phyloP scores from a whole-genome alignment of 1,140 invertebrate genomes.

The Papilio xuthus region DNA sequence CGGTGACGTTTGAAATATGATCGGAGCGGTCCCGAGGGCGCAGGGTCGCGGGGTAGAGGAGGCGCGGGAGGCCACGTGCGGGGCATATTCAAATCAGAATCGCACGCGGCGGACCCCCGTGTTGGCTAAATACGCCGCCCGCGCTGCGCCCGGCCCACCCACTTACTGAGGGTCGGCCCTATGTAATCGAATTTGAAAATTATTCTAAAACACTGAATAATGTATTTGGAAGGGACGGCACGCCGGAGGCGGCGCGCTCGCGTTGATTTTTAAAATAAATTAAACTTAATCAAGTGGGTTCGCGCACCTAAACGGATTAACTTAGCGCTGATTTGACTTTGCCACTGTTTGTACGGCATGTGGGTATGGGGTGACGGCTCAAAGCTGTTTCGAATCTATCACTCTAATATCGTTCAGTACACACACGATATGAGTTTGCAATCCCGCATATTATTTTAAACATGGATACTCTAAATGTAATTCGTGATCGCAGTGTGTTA shows the following conservation, averaged over 20 bases:
- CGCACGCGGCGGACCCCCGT: constrained; percentile 78
- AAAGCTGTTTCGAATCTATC: constrained; percentile 71
- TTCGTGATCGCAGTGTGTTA: not conserved
- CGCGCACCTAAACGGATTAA: constrained; percentile 80
- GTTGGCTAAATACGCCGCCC: constrained; percentile 80
- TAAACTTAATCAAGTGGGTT: constrained; percentile 81
- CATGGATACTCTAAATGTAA: not conserved
- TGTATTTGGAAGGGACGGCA: constrained; percentile 75
- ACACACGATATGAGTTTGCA: constrained; percentile 34
- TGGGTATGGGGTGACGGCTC: constrained; percentile 71
- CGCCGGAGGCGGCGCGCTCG: constrained; percentile 71
- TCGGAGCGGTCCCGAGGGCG: constrained; percentile 74
- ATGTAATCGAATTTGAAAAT: constrained; percentile 82
- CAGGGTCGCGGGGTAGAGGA: constrained; percentile 53
- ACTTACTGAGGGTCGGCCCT: constrained; percentile 79
- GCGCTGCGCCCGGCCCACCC: constrained; percentile 75
- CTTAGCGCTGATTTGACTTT: constrained; percentile 79
- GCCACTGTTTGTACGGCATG: constrained; percentile 68
- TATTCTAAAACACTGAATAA: constrained; percentile 82
- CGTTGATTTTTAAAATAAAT: constrained; percentile 81
- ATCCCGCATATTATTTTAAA: not conserved
- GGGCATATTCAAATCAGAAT: constrained; percentile 79
- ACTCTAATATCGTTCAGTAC: constrained; percentile 49
- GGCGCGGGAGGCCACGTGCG: constrained; percentile 75
- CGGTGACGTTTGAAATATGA: constrained; percentile 81